phyloP scores from a whole-genome alignment of 1,140 invertebrate genomes.

The Drosophila arawakana region DNA sequence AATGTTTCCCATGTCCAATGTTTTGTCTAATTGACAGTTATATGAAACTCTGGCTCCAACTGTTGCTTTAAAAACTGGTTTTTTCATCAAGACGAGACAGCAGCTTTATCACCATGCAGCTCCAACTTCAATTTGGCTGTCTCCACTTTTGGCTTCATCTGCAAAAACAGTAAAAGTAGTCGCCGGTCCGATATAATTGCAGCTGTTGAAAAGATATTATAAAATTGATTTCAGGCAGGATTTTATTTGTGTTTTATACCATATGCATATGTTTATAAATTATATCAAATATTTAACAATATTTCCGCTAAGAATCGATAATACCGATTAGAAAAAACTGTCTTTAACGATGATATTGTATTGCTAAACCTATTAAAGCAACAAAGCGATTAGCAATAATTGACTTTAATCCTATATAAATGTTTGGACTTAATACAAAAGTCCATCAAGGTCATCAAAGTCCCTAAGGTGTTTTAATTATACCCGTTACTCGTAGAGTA shows the following conservation, averaged over 20 bases:
- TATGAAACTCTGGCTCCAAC: constrained; percentile 40
- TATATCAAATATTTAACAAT: constrained; percentile 54
- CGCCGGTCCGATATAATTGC: constrained; percentile 37
- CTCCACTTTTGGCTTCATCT: constrained; percentile 74
- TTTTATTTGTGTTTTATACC: constrained; percentile 66
- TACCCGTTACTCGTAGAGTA: too few relatives aligned
- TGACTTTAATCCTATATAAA: neutral
- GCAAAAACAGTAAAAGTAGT: constrained; percentile 70
- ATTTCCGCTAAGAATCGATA: constrained; percentile 34
- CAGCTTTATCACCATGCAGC: neutral
- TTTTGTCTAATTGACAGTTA: constrained; percentile 75
- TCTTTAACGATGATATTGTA: neutral
- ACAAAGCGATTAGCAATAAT: constrained; percentile 2
- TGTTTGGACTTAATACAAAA: too few relatives aligned
- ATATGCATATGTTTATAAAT: constrained; percentile 45
- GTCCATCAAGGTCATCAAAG: too few relatives aligned
- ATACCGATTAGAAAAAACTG: constrained; percentile 31
- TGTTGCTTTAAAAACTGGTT: constrained; percentile 51
- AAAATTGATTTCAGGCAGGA: constrained; percentile 72
- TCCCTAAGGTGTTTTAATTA: too few relatives aligned
- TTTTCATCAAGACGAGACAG: constrained; percentile 43
- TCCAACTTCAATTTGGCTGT: constrained; percentile 56
- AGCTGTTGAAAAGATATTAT: constrained; percentile 69
- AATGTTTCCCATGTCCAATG: constrained; percentile 75
- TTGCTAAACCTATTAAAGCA: neutral